Conservation (phyloP, 2,797 vertebrate genomes). For the Paratrypauchen microcephalus region DNA sequence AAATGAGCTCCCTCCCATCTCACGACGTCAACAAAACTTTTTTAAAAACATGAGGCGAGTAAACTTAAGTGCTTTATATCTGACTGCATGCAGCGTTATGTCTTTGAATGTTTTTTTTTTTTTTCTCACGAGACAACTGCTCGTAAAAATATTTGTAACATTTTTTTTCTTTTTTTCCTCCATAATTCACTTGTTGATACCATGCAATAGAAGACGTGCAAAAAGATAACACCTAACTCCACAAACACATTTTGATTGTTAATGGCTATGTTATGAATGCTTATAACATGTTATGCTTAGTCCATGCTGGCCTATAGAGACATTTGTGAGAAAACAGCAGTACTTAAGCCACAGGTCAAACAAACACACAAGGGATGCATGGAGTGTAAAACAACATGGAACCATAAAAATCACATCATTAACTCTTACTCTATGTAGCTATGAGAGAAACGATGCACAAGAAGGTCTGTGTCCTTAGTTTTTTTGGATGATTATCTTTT, state of each 20-base stretch:
- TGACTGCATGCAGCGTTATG: constrained; percentile 81
- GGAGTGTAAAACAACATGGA: constrained; percentile 82
- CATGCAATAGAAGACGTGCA: constrained; percentile 88
- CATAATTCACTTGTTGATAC: constrained; percentile 83
- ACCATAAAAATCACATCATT: constrained; percentile 83
- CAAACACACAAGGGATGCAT: constrained; percentile 84
- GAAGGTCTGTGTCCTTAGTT: constrained; percentile 78
- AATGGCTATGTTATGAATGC: constrained; percentile 86
- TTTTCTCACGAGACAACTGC: constrained; percentile 53
- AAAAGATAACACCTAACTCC: constrained; percentile 87
- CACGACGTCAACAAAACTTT: constrained; percentile 57
- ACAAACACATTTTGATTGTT: constrained; percentile 85
- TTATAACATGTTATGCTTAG: constrained; percentile 86
- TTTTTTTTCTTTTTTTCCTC: constrained; percentile 65
- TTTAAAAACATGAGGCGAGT: constrained; percentile 72
- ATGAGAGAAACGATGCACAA: constrained; percentile 82
- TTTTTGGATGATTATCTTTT: constrained; percentile 83
- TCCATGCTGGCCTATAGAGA: constrained; percentile 86
- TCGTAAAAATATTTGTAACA: constrained; percentile 64
- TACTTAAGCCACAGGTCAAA: constrained; percentile 86
- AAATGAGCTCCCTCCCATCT: constrained; percentile 76
- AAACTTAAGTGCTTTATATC: constrained; percentile 77
- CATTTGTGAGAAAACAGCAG: constrained; percentile 83
- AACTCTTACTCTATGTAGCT: constrained; percentile 83
- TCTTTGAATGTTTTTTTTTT: constrained; percentile 67